These are phyloP conservation scores for Cyrtorhinus lividipennis DNA, from an alignment of 1,140 invertebrate genomes.

Conservation along the genomic window DNA sequence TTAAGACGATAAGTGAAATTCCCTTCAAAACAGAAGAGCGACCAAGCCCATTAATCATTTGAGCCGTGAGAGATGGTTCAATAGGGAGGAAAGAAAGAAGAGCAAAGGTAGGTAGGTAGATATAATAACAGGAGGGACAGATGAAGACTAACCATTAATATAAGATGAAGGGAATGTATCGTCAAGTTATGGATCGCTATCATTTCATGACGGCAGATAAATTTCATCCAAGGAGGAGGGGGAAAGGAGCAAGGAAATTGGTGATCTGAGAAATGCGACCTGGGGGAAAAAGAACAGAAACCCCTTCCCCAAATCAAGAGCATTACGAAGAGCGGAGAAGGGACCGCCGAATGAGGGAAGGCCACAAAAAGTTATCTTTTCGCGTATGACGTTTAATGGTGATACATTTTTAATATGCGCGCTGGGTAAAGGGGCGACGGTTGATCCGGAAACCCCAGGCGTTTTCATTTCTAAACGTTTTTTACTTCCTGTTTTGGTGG, in stretches of 20 bases:
- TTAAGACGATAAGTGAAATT: conserved; percentile 1
- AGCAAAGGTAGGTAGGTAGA: not conserved
- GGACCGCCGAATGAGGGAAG: not conserved
- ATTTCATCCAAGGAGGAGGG: not conserved
- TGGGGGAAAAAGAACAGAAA: conserved; percentile 11
- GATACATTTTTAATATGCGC: conserved; percentile 21
- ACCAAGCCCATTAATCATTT: not conserved
- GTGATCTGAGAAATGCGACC: conserved; percentile 13
- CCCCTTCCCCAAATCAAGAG: conserved; percentile 7
- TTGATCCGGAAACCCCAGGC: not conserved
- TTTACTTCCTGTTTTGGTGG: conserved; percentile 5
- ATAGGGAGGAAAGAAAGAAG: conserved; percentile 2
- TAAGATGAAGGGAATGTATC: conserved; percentile 6
- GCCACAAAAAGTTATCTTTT: conserved; percentile 15
- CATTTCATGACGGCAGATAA: conserved; percentile 8
- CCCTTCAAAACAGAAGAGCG: not conserved
- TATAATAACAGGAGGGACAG: conserved; percentile 2
- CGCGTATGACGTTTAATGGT: conserved; percentile 20
- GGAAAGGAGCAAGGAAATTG: conserved; percentile 7
- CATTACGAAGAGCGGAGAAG: conserved; percentile 10
- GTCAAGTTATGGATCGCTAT: conserved; percentile 5
- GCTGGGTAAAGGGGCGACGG: not conserved
- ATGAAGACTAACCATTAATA: conserved; percentile 6
- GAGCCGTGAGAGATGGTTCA: not conserved
- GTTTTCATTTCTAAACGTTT: conserved; percentile 18